Evolutionary conservation across 1,140 invertebrate genomes (phyloP), one percentile per base, ranked within the genome.

Genomic region (Drosophila lacertosa): DNA sequence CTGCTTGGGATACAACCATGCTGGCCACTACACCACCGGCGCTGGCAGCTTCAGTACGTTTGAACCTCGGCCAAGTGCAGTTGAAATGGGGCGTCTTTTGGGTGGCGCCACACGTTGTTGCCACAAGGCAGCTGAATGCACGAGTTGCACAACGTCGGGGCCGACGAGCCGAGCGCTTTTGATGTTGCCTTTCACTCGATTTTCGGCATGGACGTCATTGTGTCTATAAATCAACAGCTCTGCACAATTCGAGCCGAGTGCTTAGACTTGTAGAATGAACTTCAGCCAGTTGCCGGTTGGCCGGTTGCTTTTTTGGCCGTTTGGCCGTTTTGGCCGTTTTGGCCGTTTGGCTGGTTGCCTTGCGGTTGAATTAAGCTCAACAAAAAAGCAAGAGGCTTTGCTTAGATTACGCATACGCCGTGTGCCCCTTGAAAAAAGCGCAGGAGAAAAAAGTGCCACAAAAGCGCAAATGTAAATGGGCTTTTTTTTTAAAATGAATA

Each of bases 1-100:
- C 94, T 96, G 95, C 95, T 96, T 96, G 95, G 95, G 96, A 96
- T 95, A 95, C 95, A 96, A 95, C 95, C 94, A 96, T 96, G 95
- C 95, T 96, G 92, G 95, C 95, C 95, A 95, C 95, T 96, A 95
- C 95, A 96, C 95, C 94, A 95, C 93, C 93, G 93, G 62, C 58
- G 66, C 66, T 45, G 93, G 93, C 22, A 13, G 11, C 16, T 9
- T 0, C 13, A 16, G 11, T 15, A 2, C 4, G 24, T 22, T 16
- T 29, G 47, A 63, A 39, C 54, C 58, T 45, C 45, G 37, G 22
- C 3, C 33, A 45, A 24, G 3, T 26, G 65, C 50, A 18, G 39
- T n/a, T 15, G 15, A 93, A 93, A 91, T 69, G 48, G 68, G 69
- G 26, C 22, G n/a, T 0, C 1, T 5, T 2, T 13, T 3, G 15